A percentile compares a stretch with the other conserved stretches of the same genome.
These are phyloP conservation scores for Kryptopterus vitreolus DNA, from an alignment of 2,797 vertebrate genomes.

Conservation along the genomic window DNA sequence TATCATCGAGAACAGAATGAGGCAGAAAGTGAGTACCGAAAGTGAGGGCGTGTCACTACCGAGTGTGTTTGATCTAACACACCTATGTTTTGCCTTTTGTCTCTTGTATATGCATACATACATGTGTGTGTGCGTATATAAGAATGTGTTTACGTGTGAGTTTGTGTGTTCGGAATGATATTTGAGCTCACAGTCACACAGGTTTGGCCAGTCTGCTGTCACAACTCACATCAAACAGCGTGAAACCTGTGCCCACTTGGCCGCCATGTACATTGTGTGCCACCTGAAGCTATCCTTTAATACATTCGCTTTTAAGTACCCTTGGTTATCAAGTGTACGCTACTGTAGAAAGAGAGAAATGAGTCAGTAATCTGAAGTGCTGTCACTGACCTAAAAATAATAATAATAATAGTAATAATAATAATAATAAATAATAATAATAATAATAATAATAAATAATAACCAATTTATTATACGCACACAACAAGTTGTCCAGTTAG, in stretches of 20 bases:
- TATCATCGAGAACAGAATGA: conserved; percentile 26
- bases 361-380: background rate
- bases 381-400: background rate
- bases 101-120: conserved; percentile 6
- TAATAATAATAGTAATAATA: no score
- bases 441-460: no score
- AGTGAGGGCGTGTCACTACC: conserved; percentile 42
- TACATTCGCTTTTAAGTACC: background rate
- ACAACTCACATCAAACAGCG: conserved; percentile 33
- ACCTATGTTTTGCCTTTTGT: conserved; percentile 37
- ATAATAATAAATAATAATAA: no score
- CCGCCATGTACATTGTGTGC: background rate
- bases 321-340: background rate
- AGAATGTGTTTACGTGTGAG: conserved; percentile 25
- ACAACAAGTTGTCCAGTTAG: background rate
- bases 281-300: conserved; percentile 1
- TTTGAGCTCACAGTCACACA: conserved; percentile 49
- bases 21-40: conserved; percentile 29
- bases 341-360: background rate
- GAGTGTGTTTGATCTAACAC: conserved; percentile 43
- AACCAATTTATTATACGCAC: background rate
- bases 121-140: conserved; percentile 9
- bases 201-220: conserved; percentile 42
- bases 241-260: background rate
- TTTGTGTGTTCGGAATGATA: conserved; percentile 40